These are phyloP conservation scores for Phytoseiulus persimilis DNA, from an alignment of 2,888 invertebrate genomes.

Conservation along the genomic window DNA sequence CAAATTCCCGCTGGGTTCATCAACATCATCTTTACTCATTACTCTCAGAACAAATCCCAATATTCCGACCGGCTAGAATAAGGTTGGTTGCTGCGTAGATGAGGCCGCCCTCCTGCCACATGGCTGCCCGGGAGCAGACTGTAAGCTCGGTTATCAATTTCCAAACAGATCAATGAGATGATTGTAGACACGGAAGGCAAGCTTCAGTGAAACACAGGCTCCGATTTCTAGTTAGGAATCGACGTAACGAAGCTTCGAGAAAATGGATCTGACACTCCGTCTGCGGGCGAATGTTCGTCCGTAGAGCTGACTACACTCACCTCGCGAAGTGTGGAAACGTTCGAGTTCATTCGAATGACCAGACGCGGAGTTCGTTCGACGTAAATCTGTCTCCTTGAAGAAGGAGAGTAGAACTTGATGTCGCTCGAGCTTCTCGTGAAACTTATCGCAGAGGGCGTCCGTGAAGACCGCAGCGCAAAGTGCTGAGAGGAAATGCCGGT, in stretches of 20 bases:
- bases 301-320: background rate
- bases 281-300: background rate
- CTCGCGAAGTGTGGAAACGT: conserved; percentile 5
- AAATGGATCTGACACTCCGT: background rate
- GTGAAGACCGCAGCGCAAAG: background rate
- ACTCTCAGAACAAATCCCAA: background rate
- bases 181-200: too few species aligned
- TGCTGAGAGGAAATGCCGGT: background rate
- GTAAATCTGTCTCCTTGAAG: background rate
- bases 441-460: background rate
- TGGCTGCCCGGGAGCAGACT: background rate
- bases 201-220: too few species aligned
- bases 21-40: background rate
- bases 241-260: background rate
- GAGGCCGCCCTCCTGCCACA: background rate
- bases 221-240: too few species aligned
- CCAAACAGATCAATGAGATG: too few species aligned
- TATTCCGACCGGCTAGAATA: background rate
- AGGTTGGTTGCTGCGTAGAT: background rate
- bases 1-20: background rate
- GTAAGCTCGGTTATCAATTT: background rate
- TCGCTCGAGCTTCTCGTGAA: background rate
- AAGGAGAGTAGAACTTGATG: background rate
- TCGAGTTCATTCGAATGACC: background rate
- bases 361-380: conserved; percentile 5